Evolutionary conservation across 2,113 vertebrate genomes (phyloP), one percentile per base, ranked within the genome.

Genomic region (Merops nubicus): DNA sequence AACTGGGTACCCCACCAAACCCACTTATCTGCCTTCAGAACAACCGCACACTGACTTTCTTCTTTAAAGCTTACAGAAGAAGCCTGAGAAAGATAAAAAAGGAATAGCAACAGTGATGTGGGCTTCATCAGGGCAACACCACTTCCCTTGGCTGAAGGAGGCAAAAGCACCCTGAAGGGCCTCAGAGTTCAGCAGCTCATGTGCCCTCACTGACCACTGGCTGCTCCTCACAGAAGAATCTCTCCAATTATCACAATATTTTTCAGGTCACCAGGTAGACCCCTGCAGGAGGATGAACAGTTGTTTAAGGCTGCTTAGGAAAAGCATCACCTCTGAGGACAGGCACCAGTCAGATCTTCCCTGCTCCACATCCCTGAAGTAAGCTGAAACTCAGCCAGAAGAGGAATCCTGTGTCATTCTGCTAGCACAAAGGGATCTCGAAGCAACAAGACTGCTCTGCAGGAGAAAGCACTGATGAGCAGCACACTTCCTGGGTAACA

Each of bases 101-200:
- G 38, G 38, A 89, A n/a, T 5, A 17, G 18, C 34, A 69, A 20
- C 34, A 69, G 50, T 0, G 10, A 59, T 12, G 22, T 20, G 21
- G 25, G 56, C 47, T 88, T 79, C 56, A 25, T 13, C 34, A 15
- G 34, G 47, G 53, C 69, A 77, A 18, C 29, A 51, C 42, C 69
- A 68, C 14, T 34, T 60, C 43, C 68, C 56, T 29, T 12, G 53
- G 50, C 48, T 48, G n/a, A n/a, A 40, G 47, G 43, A 53, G 28
- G 42, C 12, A 50, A 48, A 65, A 63, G 70, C 7, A 15, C 18
- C 63, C 34, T 0, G 0, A 68, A 36, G 5, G 15, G 34, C 34
- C 8, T 0, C 6, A 64, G 85, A 34, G 29, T 3, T 50, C 53
- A 57, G 53, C 63, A 83, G 63, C 57, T 50, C 31, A 28, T 6